A percentile compares a stretch with the other conserved stretches of the same genome.
These are phyloP conservation scores for Sebastes diploproa DNA, from an alignment of 2,797 vertebrate species.

Conservation along the genomic window DNA sequence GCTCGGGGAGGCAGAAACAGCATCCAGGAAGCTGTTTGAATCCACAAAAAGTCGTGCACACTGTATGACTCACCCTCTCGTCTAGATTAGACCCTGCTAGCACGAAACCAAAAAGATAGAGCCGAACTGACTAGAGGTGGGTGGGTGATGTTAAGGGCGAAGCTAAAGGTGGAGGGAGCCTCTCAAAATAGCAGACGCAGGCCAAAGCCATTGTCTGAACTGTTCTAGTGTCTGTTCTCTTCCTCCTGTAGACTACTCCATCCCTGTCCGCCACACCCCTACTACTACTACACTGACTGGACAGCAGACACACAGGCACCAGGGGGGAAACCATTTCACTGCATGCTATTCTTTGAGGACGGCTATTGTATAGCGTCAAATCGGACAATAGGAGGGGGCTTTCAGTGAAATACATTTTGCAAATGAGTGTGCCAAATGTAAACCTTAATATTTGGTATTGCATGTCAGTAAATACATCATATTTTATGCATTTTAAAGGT, in stretches of 20 bases:
- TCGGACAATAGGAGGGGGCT: slow-evolving; percentile 31
- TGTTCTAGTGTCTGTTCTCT: slow-evolving; percentile 63
- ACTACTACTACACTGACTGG: slow-evolving; percentile 24
- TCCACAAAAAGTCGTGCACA: slow-evolving; percentile 10
- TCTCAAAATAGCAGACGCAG: slow-evolving; percentile 71
- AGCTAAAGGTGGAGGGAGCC: slow-evolving; percentile 52
- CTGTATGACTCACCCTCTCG: slow-evolving; percentile 41
- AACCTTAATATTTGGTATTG: slow-evolving; percentile 1
- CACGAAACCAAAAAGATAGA: slow-evolving; percentile 34
- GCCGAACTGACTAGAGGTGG: background rate
- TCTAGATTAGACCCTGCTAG: slow-evolving; percentile 29
- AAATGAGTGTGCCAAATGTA: slow-evolving; percentile 16
- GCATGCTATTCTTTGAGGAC: slow-evolving; percentile 47
- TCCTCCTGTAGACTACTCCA: slow-evolving; percentile 33
- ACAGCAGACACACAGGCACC: slow-evolving; percentile 77
- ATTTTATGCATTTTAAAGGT: background rate
- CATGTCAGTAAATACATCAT: background rate
- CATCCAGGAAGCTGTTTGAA: slow-evolving; percentile 49
- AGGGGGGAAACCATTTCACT: slow-evolving; percentile 57
- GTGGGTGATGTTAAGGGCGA: slow-evolving; percentile 43
- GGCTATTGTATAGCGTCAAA: slow-evolving; percentile 45
- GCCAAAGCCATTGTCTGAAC: slow-evolving; percentile 64
- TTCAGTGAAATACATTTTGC: background rate
- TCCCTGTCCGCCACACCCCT: slow-evolving; percentile 47
- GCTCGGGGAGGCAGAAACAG: slow-evolving; percentile 9